Evolutionary conservation across 2,888 invertebrate species (phyloP).

Genomic region (Protodeltote pygarga): DNA sequence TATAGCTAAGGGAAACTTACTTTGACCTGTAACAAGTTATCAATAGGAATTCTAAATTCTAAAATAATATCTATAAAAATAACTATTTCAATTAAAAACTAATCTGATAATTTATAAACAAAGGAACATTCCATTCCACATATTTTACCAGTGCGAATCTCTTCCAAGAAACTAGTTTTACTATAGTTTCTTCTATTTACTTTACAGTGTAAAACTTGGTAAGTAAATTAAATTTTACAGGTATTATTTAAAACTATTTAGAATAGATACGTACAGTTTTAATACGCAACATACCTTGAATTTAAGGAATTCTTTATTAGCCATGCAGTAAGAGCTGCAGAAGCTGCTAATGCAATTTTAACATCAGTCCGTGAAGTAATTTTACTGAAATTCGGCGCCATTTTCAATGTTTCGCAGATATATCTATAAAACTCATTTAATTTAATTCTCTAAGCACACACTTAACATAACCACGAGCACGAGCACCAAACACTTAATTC

Average conservation of each 20-base stretch:
- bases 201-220: no score
- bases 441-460: slow-evolving; percentile 26
- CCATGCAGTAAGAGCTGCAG: slow-evolving; percentile 88
- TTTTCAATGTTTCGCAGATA: slow-evolving; percentile 58
- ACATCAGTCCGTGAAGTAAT: slow-evolving; percentile 89
- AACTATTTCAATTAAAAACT: no score
- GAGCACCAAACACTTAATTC: slow-evolving; percentile 38
- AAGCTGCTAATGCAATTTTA: slow-evolving; percentile 88
- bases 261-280: neutral
- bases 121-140: no score
- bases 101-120: no score
- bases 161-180: no score
- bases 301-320: slow-evolving; percentile 84
- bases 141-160: no score
- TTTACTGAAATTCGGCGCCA: slow-evolving; percentile 93
- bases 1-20: no score
- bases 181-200: no score
- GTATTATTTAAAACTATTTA: neutral
- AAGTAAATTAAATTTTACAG: no score
- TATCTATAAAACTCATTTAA: slow-evolving; percentile 40
- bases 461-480: slow-evolving; percentile 32
- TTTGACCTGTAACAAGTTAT: no score
- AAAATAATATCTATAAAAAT: no score
- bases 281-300: slow-evolving; percentile 74
- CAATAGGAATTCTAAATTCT: no score